A percentile compares a stretch with the other conserved stretches of the same genome.
phyloP scores from a whole-genome alignment of 2,888 invertebrate genomes.

The Ornithoptera alexandrae region DNA sequence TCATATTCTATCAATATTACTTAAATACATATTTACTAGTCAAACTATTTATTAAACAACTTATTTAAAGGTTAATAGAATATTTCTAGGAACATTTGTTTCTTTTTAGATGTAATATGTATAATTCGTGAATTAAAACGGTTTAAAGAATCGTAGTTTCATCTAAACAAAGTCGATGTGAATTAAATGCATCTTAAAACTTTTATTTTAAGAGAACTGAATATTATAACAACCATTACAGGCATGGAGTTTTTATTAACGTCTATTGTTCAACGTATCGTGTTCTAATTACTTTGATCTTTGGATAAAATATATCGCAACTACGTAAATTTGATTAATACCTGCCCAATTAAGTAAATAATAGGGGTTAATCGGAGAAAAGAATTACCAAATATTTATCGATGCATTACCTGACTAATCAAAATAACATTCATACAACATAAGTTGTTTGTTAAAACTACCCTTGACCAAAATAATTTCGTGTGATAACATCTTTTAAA shows the following conservation, averaged over 20 bases:
- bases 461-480: conserved; percentile 73
- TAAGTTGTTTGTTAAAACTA: conserved; percentile 64
- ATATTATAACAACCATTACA: neutral
- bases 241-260: neutral
- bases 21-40: too few relatives aligned
- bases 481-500: conserved; percentile 69
- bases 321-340: neutral
- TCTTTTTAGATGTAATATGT: too few relatives aligned
- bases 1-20: too few relatives aligned
- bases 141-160: too few relatives aligned
- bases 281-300: neutral
- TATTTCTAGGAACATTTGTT: too few relatives aligned
- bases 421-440: conserved; percentile 45
- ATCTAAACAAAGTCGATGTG: too few relatives aligned
- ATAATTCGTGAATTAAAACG: too few relatives aligned
- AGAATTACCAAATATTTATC: conserved; percentile 1
- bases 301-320: neutral
- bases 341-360: neutral
- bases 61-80: too few relatives aligned
- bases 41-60: too few relatives aligned
- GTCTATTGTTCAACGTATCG: neutral
- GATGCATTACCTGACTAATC: conserved; percentile 41
- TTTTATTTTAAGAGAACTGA: too few relatives aligned
- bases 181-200: too few relatives aligned
- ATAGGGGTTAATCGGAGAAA: neutral